phyloP scores from a whole-genome alignment of 2,797 vertebrate genomes.

The Myioborus miniatus region DNA sequence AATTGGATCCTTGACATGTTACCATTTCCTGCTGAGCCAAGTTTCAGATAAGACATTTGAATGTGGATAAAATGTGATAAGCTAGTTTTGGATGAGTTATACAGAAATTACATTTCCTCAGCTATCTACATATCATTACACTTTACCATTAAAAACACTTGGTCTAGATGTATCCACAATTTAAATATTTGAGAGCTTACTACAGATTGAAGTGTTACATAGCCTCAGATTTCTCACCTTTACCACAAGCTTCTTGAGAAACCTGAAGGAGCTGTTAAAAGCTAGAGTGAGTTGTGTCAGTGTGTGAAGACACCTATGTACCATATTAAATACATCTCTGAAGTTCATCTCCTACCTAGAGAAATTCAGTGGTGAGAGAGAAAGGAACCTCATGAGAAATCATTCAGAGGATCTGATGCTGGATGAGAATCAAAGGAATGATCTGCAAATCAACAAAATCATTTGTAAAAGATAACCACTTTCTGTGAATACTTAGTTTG shows the following conservation, averaged over 20 bases:
- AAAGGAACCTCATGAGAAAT: neutral
- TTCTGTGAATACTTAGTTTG: neutral
- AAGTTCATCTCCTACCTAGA: neutral
- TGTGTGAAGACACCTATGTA: neutral
- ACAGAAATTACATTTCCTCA: neutral
- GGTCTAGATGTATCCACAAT: neutral
- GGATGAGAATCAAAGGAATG: conserved; percentile 8
- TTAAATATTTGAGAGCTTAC: neutral
- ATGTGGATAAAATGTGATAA: neutral
- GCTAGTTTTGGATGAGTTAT: neutral
- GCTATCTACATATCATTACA: neutral
- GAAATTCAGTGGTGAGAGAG: neutral
- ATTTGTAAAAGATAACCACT: neutral
- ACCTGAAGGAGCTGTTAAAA: neutral
- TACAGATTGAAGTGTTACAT: neutral
- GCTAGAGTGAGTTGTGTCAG: neutral
- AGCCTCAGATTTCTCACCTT: neutral
- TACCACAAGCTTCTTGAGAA: neutral
- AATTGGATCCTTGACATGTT: neutral
- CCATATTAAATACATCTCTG: neutral
- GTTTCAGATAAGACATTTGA: neutral
- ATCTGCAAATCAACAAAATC: neutral
- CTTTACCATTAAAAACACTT: neutral
- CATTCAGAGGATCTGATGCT: neutral
- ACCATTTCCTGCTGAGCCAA: neutral